A percentile compares a stretch with the other conserved stretches of the same genome.
These are phyloP conservation scores for Pseudococcus viburni DNA, from an alignment of 2,888 invertebrate species.

Conservation along the genomic window DNA sequence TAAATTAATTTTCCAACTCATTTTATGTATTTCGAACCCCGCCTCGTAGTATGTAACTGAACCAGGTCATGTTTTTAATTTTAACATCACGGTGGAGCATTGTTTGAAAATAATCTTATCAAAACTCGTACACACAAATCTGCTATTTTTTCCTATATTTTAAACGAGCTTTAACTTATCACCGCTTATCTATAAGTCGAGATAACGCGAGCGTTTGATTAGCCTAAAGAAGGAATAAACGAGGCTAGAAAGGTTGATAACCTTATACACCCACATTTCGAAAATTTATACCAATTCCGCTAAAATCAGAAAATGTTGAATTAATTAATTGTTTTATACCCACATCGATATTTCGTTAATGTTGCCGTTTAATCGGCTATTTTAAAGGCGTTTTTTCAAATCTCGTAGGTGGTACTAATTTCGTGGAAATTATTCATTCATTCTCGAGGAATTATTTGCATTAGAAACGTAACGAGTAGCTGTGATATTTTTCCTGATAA, in stretches of 20 bases:
- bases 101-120: not conserved
- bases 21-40: not conserved
- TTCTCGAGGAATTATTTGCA: not conserved
- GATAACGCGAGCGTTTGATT: not conserved
- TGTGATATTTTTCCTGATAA: no score
- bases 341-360: not conserved
- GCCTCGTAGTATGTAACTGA: not conserved
- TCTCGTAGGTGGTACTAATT: not conserved
- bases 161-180: not conserved
- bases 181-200: not conserved
- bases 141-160: not conserved
- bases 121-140: not conserved
- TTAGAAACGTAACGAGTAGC: not conserved
- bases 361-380: not conserved
- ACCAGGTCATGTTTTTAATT: constrained; percentile 13
- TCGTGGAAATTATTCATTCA: not conserved
- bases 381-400: not conserved
- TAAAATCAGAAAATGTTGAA: constrained; percentile 16
- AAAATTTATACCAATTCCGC: not conserved
- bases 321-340: not conserved
- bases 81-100: not conserved
- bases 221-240: not conserved
- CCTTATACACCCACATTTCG: constrained; percentile 23
- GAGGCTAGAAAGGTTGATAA: not conserved
- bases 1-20: not conserved